These are phyloP conservation scores for Pagrus major DNA, from an alignment of 2,113 vertebrate species.

Conservation along the genomic window DNA sequence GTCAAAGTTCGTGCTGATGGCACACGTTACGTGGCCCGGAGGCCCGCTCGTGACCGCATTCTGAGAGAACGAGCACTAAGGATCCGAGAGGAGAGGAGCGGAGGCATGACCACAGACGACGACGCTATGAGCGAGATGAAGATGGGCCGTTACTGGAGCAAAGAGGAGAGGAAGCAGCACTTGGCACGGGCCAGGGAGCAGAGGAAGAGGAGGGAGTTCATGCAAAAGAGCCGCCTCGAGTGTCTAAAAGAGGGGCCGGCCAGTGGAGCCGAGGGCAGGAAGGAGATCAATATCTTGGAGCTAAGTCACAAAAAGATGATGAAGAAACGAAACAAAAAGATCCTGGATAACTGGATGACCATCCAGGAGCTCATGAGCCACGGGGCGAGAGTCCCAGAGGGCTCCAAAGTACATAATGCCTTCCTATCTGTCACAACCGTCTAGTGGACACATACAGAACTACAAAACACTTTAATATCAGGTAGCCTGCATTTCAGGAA, in stretches of 20 bases:
- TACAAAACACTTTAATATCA: conserved; percentile 20
- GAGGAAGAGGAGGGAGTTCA: conserved; percentile 92
- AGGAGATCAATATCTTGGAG: conserved; percentile 95
- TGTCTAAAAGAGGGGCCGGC: conserved; percentile 90
- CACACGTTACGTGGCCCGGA: conserved; percentile 92
- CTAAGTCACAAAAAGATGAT: conserved; percentile 99
- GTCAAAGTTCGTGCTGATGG: conserved; percentile 96
- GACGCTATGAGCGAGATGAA: conserved; percentile 97
- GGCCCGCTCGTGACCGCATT: conserved; percentile 93
- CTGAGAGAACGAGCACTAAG: conserved; percentile 94
- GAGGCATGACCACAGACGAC: conserved; percentile 95
- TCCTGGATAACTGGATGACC: conserved; percentile 99
- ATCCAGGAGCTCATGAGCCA: conserved; percentile 99
- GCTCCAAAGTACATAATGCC: conserved; percentile 93
- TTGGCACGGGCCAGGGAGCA: conserved; percentile 94
- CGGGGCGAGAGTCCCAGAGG: conserved; percentile 93
- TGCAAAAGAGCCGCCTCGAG: conserved; percentile 94
- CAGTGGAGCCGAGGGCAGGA: conserved; percentile 88
- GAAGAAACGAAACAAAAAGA: conserved; percentile 98
- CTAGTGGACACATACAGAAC: conserved; percentile 71
- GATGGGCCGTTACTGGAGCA: conserved; percentile 99
- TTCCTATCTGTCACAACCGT: conserved; percentile 98
- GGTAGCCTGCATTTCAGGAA: conserved; percentile 40
- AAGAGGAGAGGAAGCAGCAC: conserved; percentile 96
- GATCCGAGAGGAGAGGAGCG: conserved; percentile 95